Evolutionary conservation across 1,140 invertebrate species (phyloP), one percentile per base, ranked within the genome.

Genomic region (Archegozetes longisetosus): DNA sequence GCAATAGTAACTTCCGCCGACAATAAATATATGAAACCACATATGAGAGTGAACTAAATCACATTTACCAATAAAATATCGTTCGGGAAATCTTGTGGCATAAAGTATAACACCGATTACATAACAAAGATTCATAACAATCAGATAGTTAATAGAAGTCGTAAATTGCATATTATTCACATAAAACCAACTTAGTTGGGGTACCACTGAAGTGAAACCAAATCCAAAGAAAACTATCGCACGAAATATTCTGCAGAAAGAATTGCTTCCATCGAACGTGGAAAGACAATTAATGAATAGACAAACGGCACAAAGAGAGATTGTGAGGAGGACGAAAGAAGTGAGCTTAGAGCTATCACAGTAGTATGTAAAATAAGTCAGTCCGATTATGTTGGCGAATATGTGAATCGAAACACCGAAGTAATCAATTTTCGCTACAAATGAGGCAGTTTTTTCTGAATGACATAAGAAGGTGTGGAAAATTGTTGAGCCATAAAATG

Each of bases 381-480:
- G 17, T 9, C 32, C 32, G 32, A 40, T 40, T 40, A 17, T 17
- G 17, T 40, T 40, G 17, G 6, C 32, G 32, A 9, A 40, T 9
- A 78, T 71, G 87, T 81, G 98, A 98, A 70, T 91, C 95, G 74
- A 98, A 98, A 54, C 98, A 76, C 76, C 88, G 93, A 61, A 92
- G 92, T 56, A 98, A 86, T 64, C 71, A 70, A 40, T 6, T 40
- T 40, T 40, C 6, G 32, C 32, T 17, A 40, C 32, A 6, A 40
- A 40, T 40, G 32, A 40, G 6, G 32, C 32, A 6, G 17, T 40
- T 17, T 17, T 40, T 73, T 95, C 88, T 24, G 93, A 97, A 74
- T 99, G 95, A 75, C 95, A 98, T 72, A 88, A 91, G 28, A 98
- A 80, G 53, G 94, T 98, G 75, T 99, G 95, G 76, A 97, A 99